These are phyloP conservation scores for Ectemnius cavifrons DNA, from an alignment of 2,888 invertebrate genomes.

Conservation along the genomic window DNA sequence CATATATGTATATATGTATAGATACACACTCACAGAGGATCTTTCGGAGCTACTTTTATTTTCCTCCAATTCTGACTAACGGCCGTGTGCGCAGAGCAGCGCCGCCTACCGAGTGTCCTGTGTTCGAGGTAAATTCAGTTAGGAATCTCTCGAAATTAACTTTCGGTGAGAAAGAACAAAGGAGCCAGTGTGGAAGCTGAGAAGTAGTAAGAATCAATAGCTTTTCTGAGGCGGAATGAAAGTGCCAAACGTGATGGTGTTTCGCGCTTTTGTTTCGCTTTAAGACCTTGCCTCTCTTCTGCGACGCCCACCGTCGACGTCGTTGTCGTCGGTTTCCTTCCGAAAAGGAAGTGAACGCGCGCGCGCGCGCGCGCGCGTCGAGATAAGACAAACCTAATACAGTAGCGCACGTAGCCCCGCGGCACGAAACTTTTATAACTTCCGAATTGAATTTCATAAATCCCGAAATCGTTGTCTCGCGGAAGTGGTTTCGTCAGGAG, in stretches of 20 bases:
- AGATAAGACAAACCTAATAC: constrained; percentile 20
- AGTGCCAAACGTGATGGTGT: constrained; percentile 17
- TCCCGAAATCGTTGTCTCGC: constrained; percentile 40
- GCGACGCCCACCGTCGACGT: background rate
- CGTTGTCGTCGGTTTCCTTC: background rate
- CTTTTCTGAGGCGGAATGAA: background rate
- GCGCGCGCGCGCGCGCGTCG: background rate
- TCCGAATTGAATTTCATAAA: constrained; percentile 52
- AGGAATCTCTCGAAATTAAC: too few species aligned
- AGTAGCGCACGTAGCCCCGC: background rate
- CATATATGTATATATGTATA: too few species aligned
- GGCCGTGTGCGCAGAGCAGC: too few species aligned
- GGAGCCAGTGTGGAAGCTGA: constrained; percentile 11
- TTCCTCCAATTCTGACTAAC: too few species aligned
- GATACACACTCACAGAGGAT: too few species aligned
- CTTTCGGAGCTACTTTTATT: too few species aligned
- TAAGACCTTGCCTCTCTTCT: background rate
- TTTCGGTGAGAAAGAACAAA: too few species aligned
- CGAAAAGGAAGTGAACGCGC: background rate
- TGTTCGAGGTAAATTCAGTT: too few species aligned
- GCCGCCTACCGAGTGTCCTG: too few species aligned
- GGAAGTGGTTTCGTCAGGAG: constrained; percentile 17
- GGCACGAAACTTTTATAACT: constrained; percentile 52
- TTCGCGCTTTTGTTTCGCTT: constrained; percentile 9
- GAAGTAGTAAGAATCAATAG: constrained; percentile 3